Conservation (phyloP, 2,797 vertebrate species). For the Smutsia temminckii region DNA sequence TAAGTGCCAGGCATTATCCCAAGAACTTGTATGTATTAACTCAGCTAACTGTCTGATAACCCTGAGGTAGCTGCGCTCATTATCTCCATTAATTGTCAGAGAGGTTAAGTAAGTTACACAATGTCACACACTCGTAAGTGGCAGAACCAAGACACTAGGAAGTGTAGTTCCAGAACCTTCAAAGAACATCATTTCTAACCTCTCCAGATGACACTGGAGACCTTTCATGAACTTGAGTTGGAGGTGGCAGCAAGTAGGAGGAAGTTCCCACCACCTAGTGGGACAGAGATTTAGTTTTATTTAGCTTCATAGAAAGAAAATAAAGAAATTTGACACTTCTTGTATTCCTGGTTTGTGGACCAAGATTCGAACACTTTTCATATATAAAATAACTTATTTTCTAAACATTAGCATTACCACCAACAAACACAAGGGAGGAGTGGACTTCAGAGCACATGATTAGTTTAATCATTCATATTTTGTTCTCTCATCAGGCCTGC, state of each 20-base stretch:
- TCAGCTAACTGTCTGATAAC: background rate
- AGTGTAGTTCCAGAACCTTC: background rate
- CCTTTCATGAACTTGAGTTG: background rate
- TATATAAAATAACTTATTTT: conserved; percentile 19
- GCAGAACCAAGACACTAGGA: background rate
- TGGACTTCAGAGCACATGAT: background rate
- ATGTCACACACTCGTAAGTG: background rate
- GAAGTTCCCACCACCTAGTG: background rate
- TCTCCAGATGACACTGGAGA: background rate
- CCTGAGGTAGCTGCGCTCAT: background rate
- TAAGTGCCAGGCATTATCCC: background rate
- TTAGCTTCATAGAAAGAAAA: conserved; percentile 18
- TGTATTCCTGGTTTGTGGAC: background rate
- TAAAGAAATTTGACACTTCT: conserved; percentile 21
- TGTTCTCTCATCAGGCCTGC: background rate
- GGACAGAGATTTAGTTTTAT: conserved; percentile 22
- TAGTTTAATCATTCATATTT: conserved; percentile 11
- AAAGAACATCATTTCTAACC: background rate
- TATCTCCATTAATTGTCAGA: background rate
- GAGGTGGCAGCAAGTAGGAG: background rate
- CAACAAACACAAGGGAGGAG: background rate
- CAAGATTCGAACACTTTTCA: conserved; percentile 17
- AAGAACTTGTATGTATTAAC: background rate
- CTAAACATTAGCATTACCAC: background rate
- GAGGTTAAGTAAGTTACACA: background rate